Percentiles rank a stretch among this genome's conserved stretches.
Conservation (phyloP, 2,113 vertebrate genomes). For the Meles meles region DNA sequence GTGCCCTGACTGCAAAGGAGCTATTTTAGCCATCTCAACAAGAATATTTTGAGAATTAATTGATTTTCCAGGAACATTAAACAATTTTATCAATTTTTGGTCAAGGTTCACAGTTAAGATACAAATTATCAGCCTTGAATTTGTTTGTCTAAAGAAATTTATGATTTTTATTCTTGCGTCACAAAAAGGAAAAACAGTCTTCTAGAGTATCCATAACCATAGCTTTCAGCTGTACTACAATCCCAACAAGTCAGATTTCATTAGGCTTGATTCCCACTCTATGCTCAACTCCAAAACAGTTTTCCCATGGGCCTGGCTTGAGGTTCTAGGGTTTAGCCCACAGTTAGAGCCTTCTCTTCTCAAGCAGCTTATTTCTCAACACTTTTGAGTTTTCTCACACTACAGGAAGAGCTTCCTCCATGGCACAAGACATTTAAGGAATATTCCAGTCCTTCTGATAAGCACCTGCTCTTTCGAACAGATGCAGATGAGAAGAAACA, state of each 20-base stretch:
- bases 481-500: background rate
- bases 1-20: slow-evolving; percentile 30
- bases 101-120: slow-evolving; percentile 34
- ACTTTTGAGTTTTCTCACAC: background rate
- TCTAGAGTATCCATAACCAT: background rate
- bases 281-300: background rate
- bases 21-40: slow-evolving; percentile 48
- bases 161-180: slow-evolving; percentile 37
- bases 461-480: background rate
- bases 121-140: slow-evolving; percentile 25
- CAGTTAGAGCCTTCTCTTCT: background rate
- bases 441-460: background rate
- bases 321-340: background rate
- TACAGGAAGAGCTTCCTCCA: background rate
- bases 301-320: background rate
- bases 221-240: background rate
- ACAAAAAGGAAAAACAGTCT: slow-evolving; percentile 33
- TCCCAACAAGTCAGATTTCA: background rate
- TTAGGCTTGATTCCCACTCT: background rate
- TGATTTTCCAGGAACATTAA: slow-evolving; percentile 40
- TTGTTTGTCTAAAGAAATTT: slow-evolving; percentile 48
- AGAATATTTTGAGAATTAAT: slow-evolving; percentile 54
- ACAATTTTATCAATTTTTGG: slow-evolving; percentile 46
- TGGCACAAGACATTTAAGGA: background rate
- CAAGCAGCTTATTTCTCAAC: background rate